Evolutionary conservation across 2,113 vertebrate genomes (phyloP).

Genomic region (Tursiops truncatus): DNA sequence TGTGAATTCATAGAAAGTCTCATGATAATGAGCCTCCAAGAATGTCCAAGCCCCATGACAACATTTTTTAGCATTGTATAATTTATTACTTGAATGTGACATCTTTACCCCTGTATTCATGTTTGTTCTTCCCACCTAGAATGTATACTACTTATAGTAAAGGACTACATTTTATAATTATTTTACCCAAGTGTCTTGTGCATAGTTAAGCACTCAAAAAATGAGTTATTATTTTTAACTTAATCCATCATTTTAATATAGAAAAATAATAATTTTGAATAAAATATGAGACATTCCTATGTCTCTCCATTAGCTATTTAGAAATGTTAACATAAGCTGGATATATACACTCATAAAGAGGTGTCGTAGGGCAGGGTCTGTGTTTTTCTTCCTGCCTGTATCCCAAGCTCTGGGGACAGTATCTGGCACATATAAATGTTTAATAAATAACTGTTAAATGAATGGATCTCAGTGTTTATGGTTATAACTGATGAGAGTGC

Average conservation of each 20-base stretch:
- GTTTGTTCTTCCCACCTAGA: neutral
- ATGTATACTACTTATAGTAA: neutral
- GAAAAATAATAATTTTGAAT: constrained; percentile 10
- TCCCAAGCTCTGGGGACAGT: neutral
- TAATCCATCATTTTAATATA: neutral
- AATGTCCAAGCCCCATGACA: neutral
- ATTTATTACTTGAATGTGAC: constrained; percentile 36
- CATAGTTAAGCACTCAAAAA: neutral
- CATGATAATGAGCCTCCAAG: constrained; percentile 38
- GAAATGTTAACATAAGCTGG: neutral
- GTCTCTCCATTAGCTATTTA: neutral
- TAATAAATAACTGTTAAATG: constrained; percentile 8
- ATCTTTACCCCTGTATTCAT: neutral
- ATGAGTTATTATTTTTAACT: constrained; percentile 13
- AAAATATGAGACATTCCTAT: neutral
- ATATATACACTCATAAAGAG: neutral
- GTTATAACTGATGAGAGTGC: neutral
- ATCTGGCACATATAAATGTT: neutral
- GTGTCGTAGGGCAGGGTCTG: neutral
- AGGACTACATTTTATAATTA: neutral
- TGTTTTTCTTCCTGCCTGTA: neutral
- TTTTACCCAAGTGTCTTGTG: neutral
- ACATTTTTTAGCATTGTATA: constrained; percentile 18
- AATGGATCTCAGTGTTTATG: neutral
- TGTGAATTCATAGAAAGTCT: constrained; percentile 20